phyloP scores from a whole-genome alignment of 2,888 invertebrate species.

The Gymnoscelis rufifasciata region DNA sequence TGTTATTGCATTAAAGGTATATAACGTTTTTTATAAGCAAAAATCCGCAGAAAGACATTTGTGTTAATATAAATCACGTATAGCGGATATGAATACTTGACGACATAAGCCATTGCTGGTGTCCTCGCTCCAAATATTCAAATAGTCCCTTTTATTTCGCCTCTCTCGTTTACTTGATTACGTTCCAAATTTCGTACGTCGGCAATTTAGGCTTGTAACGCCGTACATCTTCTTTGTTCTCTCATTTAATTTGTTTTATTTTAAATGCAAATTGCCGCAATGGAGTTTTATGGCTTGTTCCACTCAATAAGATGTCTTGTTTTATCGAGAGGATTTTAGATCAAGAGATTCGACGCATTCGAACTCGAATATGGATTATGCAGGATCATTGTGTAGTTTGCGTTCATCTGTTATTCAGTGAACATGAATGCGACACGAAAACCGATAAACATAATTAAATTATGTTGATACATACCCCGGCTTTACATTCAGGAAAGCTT shows the following conservation, averaged over 20 bases:
- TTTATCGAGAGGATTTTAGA: conserved; percentile 2
- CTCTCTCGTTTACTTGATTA: conserved; percentile 27
- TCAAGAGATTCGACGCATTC: neutral
- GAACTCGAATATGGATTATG: no score
- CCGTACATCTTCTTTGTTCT: conserved; percentile 22
- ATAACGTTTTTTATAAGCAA: no score
- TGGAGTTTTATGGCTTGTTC: conserved; percentile 21
- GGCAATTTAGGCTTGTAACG: conserved; percentile 23
- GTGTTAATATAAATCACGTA: conserved; percentile 26
- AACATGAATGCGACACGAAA: neutral
- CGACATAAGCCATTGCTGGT: conserved; percentile 21
- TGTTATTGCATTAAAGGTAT: conserved; percentile 11
- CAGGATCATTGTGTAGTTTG: neutral
- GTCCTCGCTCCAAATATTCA: conserved; percentile 22
- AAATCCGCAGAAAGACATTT: conserved; percentile 15
- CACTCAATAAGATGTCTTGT: conserved; percentile 14
- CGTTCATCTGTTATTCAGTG: conserved; percentile 1
- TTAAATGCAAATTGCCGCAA: conserved; percentile 20
- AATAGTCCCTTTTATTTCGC: conserved; percentile 26
- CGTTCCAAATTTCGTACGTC: conserved; percentile 23
- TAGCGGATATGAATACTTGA: conserved; percentile 23
- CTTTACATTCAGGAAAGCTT: conserved; percentile 48
- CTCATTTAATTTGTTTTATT: conserved; percentile 27
- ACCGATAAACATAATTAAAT: conserved; percentile 19
- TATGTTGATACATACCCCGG: conserved; percentile 37